A percentile compares a stretch with the other conserved stretches of the same genome.
Conservation (phyloP, 2,113 vertebrate species). For the Rafetus swinhoei region DNA sequence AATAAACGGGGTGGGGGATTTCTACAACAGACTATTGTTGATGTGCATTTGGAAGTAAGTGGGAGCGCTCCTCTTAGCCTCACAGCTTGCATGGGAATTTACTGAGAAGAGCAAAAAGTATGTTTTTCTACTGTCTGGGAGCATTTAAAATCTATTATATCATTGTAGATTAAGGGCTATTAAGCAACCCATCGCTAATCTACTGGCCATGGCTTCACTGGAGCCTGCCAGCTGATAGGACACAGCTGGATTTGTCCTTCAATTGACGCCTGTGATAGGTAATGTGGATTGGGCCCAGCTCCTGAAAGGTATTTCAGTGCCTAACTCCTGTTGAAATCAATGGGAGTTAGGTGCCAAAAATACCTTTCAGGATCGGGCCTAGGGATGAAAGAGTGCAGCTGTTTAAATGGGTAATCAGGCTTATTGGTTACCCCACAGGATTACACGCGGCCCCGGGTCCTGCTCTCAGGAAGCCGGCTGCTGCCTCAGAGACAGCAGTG, state of each 20-base stretch:
- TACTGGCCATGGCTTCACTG: background rate
- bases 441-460: too few species aligned
- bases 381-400: too few species aligned
- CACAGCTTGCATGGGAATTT: background rate
- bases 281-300: background rate
- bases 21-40: background rate
- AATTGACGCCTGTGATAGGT: background rate
- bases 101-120: background rate
- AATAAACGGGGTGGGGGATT: background rate
- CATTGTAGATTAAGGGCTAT: background rate
- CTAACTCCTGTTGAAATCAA: background rate
- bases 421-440: too few species aligned
- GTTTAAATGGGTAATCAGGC: too few species aligned
- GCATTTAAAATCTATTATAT: background rate
- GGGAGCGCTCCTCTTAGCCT: background rate
- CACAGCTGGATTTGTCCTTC: background rate
- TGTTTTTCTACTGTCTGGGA: background rate
- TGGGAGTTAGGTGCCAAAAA: background rate
- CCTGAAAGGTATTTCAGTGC: background rate
- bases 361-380: too few species aligned
- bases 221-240: background rate
- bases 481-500: too few species aligned
- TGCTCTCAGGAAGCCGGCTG: too few species aligned
- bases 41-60: background rate
- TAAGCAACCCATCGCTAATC: background rate